Conservation (phyloP, 2,888 invertebrate genomes). For the Spatulosminthurus flaviceps region DNA sequence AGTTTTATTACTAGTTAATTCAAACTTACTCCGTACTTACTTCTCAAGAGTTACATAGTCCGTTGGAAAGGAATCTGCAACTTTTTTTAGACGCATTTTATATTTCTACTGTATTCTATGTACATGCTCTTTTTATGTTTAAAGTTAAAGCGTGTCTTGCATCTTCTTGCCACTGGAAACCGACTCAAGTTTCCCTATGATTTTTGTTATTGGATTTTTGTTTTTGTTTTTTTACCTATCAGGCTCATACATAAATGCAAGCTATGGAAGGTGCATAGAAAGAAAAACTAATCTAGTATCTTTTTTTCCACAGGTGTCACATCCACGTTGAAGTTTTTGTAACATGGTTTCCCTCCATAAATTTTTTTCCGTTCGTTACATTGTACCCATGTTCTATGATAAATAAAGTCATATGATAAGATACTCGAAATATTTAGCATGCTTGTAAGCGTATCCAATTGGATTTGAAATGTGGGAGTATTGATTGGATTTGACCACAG, state of each 20-base stretch:
- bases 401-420: not conserved
- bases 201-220: no score
- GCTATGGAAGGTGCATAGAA: no score
- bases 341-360: not conserved
- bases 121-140: no score
- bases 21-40: no score
- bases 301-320: no score
- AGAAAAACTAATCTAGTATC: no score
- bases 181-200: no score
- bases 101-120: no score
- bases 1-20: constrained; percentile 5
- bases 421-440: not conserved
- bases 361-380: not conserved
- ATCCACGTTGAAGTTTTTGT: not conserved
- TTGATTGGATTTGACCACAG: constrained; percentile 38
- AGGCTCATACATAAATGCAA: no score
- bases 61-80: constrained; percentile 3
- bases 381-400: not conserved
- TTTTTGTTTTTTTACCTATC: no score
- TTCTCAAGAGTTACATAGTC: not conserved
- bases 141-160: not conserved
- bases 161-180: constrained; percentile 33
- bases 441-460: constrained; percentile 9
- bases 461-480: constrained; percentile 39
- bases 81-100: no score